Evolutionary conservation across 2,888 invertebrate species (phyloP).

Genomic region (Poecilobothrus nobilitatus): DNA sequence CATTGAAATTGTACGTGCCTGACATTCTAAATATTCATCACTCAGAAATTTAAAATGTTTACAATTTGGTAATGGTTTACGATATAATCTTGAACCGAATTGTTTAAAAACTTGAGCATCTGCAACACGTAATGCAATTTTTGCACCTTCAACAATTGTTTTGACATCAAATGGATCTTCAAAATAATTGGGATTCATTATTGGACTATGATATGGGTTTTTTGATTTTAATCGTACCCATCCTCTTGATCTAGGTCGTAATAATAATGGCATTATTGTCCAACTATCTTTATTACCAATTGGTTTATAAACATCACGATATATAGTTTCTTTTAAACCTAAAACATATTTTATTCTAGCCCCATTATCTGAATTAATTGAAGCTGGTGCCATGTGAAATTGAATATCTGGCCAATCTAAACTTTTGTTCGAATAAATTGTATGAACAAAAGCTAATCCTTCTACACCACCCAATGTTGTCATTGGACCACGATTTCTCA

Average conservation of each 20-base stretch:
- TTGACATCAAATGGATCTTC: slow-evolving; percentile 69
- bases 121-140: slow-evolving; percentile 63
- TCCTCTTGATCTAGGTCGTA: slow-evolving; percentile 71
- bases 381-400: slow-evolving; percentile 88
- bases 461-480: slow-evolving; percentile 81
- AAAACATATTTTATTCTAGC: slow-evolving; percentile 66
- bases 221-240: slow-evolving; percentile 65
- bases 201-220: slow-evolving; percentile 79
- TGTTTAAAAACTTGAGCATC: slow-evolving; percentile 70
- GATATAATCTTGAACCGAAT: slow-evolving; percentile 67
- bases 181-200: slow-evolving; percentile 89
- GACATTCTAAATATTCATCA: slow-evolving; percentile 80
- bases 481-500: slow-evolving; percentile 74
- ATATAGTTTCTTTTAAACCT: slow-evolving; percentile 70
- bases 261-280: slow-evolving; percentile 77
- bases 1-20: slow-evolving; percentile 77
- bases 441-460: slow-evolving; percentile 78
- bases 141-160: slow-evolving; percentile 74
- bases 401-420: slow-evolving; percentile 81
- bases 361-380: slow-evolving; percentile 71
- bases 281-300: slow-evolving; percentile 65
- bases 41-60: slow-evolving; percentile 61
- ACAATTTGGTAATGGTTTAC: slow-evolving; percentile 70
- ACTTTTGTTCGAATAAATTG: slow-evolving; percentile 68
- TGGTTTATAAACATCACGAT: slow-evolving; percentile 69